These are phyloP conservation scores for Pluvianellus socialis DNA, from an alignment of 2,113 vertebrate genomes.

Conservation along the genomic window DNA sequence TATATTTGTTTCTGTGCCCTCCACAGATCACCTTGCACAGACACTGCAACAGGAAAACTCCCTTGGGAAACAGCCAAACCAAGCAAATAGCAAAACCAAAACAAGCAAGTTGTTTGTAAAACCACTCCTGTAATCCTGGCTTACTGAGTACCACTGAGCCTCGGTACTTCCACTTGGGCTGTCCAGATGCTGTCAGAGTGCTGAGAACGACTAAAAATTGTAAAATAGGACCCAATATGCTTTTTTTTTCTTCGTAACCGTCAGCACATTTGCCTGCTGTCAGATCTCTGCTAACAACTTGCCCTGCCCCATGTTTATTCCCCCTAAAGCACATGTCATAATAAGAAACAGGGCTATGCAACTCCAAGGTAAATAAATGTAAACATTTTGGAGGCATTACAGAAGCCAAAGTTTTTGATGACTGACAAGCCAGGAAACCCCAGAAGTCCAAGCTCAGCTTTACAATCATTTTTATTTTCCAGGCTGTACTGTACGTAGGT, in stretches of 20 bases:
- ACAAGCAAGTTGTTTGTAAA: neutral
- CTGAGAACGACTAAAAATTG: neutral
- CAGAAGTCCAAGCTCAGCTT: neutral
- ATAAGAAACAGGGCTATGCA: neutral
- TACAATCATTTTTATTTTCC: neutral
- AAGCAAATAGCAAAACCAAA: neutral
- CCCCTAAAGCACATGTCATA: neutral
- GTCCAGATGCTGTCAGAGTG: neutral
- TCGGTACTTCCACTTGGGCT: neutral
- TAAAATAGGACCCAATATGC: neutral
- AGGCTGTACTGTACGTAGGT: rapidly evolving
- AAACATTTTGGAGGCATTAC: neutral
- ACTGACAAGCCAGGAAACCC: neutral
- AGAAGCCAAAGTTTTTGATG: neutral
- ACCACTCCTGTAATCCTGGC: neutral
- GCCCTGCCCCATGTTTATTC: neutral
- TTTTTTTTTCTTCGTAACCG: neutral
- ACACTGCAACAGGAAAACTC: neutral
- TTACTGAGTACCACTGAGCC: neutral
- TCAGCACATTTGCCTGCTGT: neutral
- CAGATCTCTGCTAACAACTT: neutral
- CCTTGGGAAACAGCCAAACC: neutral
- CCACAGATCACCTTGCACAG: neutral
- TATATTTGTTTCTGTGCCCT: neutral
- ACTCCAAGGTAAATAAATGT: neutral